Conservation (phyloP, 2,113 vertebrate genomes). For the Melanerpes aurifrons region DNA sequence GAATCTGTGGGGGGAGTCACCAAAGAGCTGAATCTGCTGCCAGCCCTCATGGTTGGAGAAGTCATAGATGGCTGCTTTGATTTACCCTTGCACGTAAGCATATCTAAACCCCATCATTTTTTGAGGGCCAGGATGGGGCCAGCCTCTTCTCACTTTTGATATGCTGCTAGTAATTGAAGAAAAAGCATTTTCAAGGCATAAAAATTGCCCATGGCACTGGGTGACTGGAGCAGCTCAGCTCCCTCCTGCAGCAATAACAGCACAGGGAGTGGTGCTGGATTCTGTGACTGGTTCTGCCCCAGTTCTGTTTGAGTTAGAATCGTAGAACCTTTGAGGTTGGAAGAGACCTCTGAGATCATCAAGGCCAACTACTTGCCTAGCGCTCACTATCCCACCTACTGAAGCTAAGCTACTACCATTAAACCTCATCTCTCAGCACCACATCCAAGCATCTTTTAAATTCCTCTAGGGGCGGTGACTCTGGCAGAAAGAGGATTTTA, state of each 20-base stretch:
- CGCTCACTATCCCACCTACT: no score
- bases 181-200: background rate
- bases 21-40: background rate
- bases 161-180: background rate
- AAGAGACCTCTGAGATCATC: no score
- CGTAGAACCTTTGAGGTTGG: no score
- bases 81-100: background rate
- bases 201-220: background rate
- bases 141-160: background rate
- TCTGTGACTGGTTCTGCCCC: background rate
- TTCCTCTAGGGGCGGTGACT: no score
- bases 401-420: no score
- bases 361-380: no score
- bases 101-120: background rate
- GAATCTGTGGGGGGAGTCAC: accelerated
- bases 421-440: no score
- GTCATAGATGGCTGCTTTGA: background rate
- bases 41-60: background rate
- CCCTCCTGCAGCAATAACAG: background rate
- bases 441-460: no score
- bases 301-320: background rate
- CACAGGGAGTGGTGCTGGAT: accelerated
- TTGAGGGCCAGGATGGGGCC: no score
- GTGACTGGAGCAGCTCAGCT: accelerated
- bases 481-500: background rate